Evolutionary conservation across 1,140 invertebrate species (phyloP), one percentile per base, ranked within the genome.

Genomic region (Sycophila sp.): DNA sequence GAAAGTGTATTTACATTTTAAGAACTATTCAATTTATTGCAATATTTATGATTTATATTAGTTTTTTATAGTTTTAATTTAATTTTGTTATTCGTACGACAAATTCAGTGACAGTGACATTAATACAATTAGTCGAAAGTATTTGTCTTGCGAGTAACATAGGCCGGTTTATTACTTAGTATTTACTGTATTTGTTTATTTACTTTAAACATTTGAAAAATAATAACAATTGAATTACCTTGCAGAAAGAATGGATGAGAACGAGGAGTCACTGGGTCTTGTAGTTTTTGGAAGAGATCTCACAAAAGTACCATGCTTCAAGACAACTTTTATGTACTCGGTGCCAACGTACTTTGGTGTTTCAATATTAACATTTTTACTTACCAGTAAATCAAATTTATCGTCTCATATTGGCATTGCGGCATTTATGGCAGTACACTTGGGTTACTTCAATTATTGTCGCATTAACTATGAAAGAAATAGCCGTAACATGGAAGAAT

Each of bases 231-330:
- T n/a, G n/a, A n/a, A n/a, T n/a, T n/a, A n/a, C n/a, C n/a, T n/a
- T n/a, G n/a, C n/a, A 69, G 56, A 28, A 40, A 59, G 32, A 34
- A 68, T 68, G 66, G 3, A 1, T 24, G 34, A 59, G 1, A 32
- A 2, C 10, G 40, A 59, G 2, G 32, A 68, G 40, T 19, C 47
- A 15, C 19, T 24, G 11, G 13, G n/a, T 32, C 8, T 47, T 2
- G 63, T 60, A 4, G 4, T 74, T 32, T 73, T 74, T 58, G 71
- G 70, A 13, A 45, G 53, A 47, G 63, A 75, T 58, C 11, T 72
- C 10, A 45, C 70, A 0, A 71, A 71, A 70, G 62, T 77, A 45
- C 72, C 74, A 7, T 77, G 76, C 49, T 75, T 74, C 51, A 62
- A 66, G 22, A 38, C 70, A 17, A 72, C 68, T 10, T 72, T 75